These are phyloP conservation scores for Lasiurus borealis DNA, from an alignment of 2,113 vertebrate species.

Conservation along the genomic window DNA sequence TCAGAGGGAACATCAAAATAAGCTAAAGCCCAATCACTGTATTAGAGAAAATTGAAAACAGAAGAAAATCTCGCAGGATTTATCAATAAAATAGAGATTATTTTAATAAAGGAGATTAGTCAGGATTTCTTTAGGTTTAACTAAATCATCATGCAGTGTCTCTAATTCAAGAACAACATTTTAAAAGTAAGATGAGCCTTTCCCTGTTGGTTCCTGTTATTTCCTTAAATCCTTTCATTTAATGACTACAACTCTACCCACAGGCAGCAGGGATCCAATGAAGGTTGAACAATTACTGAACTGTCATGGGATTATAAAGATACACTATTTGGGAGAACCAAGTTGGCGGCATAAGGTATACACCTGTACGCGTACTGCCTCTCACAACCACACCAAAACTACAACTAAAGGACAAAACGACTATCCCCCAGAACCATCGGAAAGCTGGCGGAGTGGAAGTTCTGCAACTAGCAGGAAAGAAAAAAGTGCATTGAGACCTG, in stretches of 20 bases:
- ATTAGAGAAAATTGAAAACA: constrained; percentile 64
- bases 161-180: constrained; percentile 71
- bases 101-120: constrained; percentile 45
- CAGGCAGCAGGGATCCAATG: neutral
- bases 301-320: constrained; percentile 58
- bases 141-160: constrained; percentile 63
- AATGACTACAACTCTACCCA: constrained; percentile 50
- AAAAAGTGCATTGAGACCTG: no score
- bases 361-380: no score
- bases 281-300: constrained; percentile 51
- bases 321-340: constrained; percentile 28
- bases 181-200: constrained; percentile 72
- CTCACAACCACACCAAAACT: no score
- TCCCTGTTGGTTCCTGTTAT: constrained; percentile 24
- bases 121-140: constrained; percentile 62
- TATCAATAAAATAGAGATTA: constrained; percentile 52
- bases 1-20: constrained; percentile 35
- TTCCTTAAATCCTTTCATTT: constrained; percentile 65
- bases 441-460: no score
- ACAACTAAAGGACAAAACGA: no score
- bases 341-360: no score
- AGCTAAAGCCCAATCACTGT: constrained; percentile 19
- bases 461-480: no score
- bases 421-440: no score
- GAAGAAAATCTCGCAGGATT: constrained; percentile 49